phyloP scores from a whole-genome alignment of 2,113 vertebrate genomes.

The Eleginops maclovinus region DNA sequence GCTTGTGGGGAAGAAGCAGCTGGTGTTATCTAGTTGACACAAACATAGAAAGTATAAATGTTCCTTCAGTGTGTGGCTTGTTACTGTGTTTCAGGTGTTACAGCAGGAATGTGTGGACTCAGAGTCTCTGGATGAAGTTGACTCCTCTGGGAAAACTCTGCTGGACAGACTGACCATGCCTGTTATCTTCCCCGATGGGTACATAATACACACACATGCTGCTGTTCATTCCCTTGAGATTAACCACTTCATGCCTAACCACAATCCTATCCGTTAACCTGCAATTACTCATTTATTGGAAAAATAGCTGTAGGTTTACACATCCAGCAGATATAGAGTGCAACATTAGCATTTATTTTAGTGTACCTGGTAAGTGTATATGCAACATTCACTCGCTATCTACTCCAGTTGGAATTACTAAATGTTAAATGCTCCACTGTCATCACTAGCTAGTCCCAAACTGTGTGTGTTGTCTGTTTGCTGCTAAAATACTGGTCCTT shows the following conservation, averaged over 20 bases:
- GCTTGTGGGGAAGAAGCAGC: background rate
- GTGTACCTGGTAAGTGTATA: background rate
- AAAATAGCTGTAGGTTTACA: background rate
- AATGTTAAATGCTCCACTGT: no score
- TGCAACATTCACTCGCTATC: no score
- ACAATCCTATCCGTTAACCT: no score
- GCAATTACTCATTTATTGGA: background rate
- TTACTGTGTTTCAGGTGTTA: conserved; percentile 84
- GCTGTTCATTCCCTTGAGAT: no score
- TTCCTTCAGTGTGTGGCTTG: background rate
- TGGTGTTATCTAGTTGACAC: background rate
- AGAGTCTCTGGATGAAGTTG: conserved; percentile 92
- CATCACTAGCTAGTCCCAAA: no score
- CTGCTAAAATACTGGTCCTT: no score
- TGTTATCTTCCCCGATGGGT: conserved; percentile 98
- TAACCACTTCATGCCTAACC: no score
- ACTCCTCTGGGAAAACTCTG: conserved; percentile 92
- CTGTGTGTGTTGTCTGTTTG: no score
- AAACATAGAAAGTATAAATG: background rate
- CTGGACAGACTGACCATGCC: conserved; percentile 95
- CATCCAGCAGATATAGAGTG: background rate
- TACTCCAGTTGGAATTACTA: no score
- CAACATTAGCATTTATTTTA: background rate
- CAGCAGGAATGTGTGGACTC: conserved; percentile 89
- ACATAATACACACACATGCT: conserved; percentile 35